A percentile compares a stretch with the other conserved stretches of the same genome.
Evolutionary conservation across 2,797 vertebrate genomes (phyloP).

Genomic region (Notoglanidium macrostoma): DNA sequence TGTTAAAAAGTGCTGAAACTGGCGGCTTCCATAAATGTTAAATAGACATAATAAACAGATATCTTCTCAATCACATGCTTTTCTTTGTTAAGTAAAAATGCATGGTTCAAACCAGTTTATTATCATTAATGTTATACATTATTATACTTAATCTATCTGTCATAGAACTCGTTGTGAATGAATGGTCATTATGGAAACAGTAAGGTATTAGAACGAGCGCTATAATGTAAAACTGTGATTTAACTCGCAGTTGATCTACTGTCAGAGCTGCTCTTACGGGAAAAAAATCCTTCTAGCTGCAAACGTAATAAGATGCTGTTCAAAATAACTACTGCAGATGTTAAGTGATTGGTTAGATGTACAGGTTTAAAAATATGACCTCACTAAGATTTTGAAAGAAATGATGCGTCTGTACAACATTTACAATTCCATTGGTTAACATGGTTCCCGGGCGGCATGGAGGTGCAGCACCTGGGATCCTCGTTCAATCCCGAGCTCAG

Average conservation of each 20-base stretch:
- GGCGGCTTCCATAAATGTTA: background rate
- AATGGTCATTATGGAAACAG: background rate
- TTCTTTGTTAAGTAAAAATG: background rate
- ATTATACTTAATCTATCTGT: background rate
- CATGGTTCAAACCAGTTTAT: background rate
- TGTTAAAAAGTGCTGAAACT: background rate
- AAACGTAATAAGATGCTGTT: background rate
- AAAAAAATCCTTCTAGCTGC: background rate
- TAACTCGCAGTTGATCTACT: background rate
- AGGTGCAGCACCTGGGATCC: background rate
- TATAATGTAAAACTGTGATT: background rate
- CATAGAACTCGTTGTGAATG: background rate
- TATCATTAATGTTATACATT: background rate
- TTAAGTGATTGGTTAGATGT: too few species aligned
- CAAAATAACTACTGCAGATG: background rate
- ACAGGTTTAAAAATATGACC: too few species aligned
- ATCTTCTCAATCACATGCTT: background rate
- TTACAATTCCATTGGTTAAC: background rate
- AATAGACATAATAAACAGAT: background rate
- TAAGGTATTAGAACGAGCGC: background rate
- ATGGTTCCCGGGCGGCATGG: background rate
- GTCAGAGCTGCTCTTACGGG: background rate
- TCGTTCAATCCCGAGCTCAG: background rate
- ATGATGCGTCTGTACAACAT: background rate
- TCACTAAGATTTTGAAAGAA: background rate